Evolutionary conservation across 2,797 vertebrate genomes (phyloP).

Genomic region (Zenarchopterus dispar): DNA sequence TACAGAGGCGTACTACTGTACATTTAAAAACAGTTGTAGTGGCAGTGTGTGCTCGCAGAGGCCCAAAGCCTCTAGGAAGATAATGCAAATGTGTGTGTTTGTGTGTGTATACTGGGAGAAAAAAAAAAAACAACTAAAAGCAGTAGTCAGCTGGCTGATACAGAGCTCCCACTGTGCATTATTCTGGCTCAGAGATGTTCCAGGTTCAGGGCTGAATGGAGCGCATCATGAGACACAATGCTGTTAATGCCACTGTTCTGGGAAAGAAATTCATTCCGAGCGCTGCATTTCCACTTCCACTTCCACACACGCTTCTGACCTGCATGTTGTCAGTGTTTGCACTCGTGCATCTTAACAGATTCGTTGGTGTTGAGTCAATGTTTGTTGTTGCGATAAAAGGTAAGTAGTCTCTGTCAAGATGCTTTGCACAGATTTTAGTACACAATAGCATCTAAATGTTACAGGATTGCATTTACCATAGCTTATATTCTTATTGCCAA

Average conservation of each 20-base stretch:
- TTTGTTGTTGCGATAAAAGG: too few species aligned
- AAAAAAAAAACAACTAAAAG: conserved; percentile 13
- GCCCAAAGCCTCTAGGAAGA: too few species aligned
- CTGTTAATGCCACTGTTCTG: conserved; percentile 37
- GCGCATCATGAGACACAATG: conserved; percentile 61
- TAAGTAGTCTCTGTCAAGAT: too few species aligned
- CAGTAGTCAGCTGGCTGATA: conserved; percentile 46
- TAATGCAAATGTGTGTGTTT: background rate
- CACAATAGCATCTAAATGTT: too few species aligned
- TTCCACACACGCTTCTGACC: conserved; percentile 65
- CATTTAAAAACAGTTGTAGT: conserved; percentile 9
- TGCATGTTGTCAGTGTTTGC: conserved; percentile 64
- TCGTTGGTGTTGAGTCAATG: too few species aligned
- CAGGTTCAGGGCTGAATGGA: conserved; percentile 40
- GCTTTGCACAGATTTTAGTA: too few species aligned
- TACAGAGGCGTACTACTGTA: conserved; percentile 32
- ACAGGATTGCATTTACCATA: too few species aligned
- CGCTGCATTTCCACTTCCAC: conserved; percentile 55
- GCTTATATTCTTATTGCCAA: too few species aligned
- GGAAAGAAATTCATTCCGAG: conserved; percentile 5
- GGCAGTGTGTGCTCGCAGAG: conserved; percentile 44
- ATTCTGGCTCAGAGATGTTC: conserved; percentile 29
- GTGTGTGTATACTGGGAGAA: conserved; percentile 1
- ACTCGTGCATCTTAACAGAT: conserved; percentile 1
- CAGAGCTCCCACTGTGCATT: conserved; percentile 68